A percentile compares a stretch with the other conserved stretches of the same genome.
These are phyloP conservation scores for Campoletis raptor DNA, from an alignment of 2,888 invertebrate species.

Conservation along the genomic window DNA sequence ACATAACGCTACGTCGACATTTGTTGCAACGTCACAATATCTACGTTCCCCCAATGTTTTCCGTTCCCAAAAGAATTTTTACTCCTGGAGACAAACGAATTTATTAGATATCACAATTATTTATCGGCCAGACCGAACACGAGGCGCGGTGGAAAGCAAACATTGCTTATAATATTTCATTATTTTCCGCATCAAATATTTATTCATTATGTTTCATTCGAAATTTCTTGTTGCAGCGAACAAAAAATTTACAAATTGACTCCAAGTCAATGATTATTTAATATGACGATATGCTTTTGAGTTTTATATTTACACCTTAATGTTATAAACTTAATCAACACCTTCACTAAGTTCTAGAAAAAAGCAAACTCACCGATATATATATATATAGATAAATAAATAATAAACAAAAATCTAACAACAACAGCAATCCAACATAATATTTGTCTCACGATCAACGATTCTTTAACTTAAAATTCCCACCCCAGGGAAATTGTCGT, in stretches of 20 bases:
- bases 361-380: background rate
- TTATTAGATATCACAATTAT: background rate
- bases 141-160: background rate
- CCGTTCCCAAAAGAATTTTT: slow-evolving; percentile 70
- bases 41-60: slow-evolving; percentile 75
- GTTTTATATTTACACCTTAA: background rate
- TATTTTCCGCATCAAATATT: background rate
- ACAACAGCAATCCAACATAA: background rate
- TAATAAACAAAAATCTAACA: background rate
- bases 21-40: slow-evolving; percentile 77
- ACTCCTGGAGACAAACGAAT: slow-evolving; percentile 46
- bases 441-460: background rate
- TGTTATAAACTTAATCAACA: background rate
- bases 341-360: background rate
- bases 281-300: slow-evolving; percentile 3
- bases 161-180: background rate
- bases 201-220: background rate
- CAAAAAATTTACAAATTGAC: background rate
- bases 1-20: slow-evolving; percentile 78
- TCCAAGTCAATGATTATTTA: background rate
- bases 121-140: background rate
- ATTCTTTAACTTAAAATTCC: background rate
- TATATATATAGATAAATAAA: background rate
- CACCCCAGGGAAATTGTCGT: background rate
- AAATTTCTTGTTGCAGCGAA: slow-evolving; percentile 3